These are phyloP conservation scores for Chloroclystis v-ata DNA, from an alignment of 2,888 invertebrate genomes.

Conservation along the genomic window DNA sequence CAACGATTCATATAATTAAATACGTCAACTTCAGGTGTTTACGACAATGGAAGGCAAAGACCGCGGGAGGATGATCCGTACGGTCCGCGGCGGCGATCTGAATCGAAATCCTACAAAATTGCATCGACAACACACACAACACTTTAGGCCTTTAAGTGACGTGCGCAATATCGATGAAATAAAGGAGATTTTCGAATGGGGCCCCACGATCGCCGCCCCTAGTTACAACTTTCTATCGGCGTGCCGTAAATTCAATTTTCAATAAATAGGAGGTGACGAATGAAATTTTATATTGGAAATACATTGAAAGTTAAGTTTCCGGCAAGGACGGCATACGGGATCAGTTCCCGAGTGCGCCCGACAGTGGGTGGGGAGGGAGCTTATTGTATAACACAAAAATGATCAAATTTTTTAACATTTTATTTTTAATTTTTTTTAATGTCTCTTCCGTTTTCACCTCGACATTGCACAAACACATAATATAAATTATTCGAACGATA, in stretches of 20 bases:
- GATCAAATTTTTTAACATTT: conserved; percentile 68
- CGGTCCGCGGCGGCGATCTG: conserved; percentile 61
- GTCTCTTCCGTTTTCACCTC: conserved; percentile 67
- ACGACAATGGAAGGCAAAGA: conserved; percentile 36
- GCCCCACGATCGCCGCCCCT: conserved; percentile 69
- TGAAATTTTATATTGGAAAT: conserved; percentile 13
- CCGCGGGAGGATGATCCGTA: conserved; percentile 57
- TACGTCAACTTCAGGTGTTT: conserved; percentile 50
- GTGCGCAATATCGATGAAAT: conserved; percentile 60
- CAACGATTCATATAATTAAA: conserved; percentile 54
- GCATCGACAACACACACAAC: conserved; percentile 62
- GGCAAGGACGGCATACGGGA: conserved; percentile 54
- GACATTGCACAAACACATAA: conserved; percentile 75
- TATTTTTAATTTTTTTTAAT: conserved; percentile 76
- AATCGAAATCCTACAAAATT: conserved; percentile 60
- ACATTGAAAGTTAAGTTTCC: conserved; percentile 48
- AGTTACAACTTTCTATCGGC: conserved; percentile 42
- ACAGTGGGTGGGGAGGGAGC: conserved; percentile 53
- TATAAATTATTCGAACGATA: conserved; percentile 77
- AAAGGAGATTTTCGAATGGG: conserved; percentile 59
- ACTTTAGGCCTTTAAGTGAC: conserved; percentile 74
- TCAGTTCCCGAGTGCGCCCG: conserved; percentile 56
- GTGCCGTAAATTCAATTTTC: conserved; percentile 51
- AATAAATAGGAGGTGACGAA: conserved; percentile 24
- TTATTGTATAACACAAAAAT: conserved; percentile 63